Percentiles rank a stretch among this genome's conserved stretches.
Evolutionary conservation across 2,888 invertebrate genomes (phyloP).

Genomic region (Nowickia ferox): DNA sequence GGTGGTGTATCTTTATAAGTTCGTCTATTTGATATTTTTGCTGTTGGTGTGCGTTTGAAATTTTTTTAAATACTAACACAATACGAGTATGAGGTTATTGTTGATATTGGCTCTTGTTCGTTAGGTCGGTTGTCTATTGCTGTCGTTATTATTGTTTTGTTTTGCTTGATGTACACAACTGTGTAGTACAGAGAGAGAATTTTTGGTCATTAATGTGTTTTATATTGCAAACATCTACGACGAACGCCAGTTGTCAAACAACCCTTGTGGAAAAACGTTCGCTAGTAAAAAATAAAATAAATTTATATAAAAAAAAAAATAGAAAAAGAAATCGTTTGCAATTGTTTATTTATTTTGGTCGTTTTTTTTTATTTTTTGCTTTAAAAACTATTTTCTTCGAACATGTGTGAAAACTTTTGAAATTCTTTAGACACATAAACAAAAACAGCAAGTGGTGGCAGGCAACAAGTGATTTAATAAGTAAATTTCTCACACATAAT

Average conservation of each 20-base stretch:
- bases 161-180: constrained; percentile 20
- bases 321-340: constrained; percentile 6
- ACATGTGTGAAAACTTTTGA: constrained; percentile 19
- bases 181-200: constrained; percentile 43
- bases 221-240: constrained; percentile 76
- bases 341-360: constrained; percentile 2
- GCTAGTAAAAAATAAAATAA: constrained; percentile 20
- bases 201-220: constrained; percentile 70
- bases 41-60: constrained; percentile 35
- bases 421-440: background rate
- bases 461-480: constrained; percentile 69
- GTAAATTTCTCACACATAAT: constrained; percentile 38
- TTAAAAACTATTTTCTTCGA: background rate
- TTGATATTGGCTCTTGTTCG: constrained; percentile 42
- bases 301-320: constrained; percentile 1
- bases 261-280: constrained; percentile 78
- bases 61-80: constrained; percentile 49
- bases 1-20: background rate
- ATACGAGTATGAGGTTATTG: constrained; percentile 43
- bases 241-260: constrained; percentile 78
- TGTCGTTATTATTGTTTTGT: constrained; percentile 22
- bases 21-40: background rate
- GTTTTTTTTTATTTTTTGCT: background rate
- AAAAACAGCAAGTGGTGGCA: background rate
- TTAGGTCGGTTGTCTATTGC: constrained; percentile 15